phyloP scores from a whole-genome alignment of 2,113 vertebrate genomes.

The Tenrec ecaudatus region DNA sequence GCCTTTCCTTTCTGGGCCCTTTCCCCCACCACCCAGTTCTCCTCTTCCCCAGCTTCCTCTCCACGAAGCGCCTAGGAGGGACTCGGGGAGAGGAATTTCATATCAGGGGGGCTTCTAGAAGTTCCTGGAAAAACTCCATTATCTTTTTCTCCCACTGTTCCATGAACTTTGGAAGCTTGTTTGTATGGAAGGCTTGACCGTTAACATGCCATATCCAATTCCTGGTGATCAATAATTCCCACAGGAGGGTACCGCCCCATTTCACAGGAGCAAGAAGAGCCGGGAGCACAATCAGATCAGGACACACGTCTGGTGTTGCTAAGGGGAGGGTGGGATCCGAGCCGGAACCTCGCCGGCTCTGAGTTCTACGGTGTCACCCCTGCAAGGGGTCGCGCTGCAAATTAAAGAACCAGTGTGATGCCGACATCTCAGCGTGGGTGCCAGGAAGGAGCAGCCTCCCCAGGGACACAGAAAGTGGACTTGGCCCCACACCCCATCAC shows the following conservation, averaged over 20 bases:
- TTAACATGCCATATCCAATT: background rate
- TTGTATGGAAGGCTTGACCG: background rate
- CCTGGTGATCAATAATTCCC: background rate
- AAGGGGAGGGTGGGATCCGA: background rate
- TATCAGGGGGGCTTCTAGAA: too few relatives aligned
- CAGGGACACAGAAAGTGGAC: background rate
- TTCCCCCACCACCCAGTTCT: background rate
- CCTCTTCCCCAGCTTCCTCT: background rate
- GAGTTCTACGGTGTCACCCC: too few relatives aligned
- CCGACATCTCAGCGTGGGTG: background rate
- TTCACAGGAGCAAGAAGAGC: slow-evolving; percentile 23
- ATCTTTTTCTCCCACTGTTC: too few relatives aligned
- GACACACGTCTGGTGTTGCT: background rate
- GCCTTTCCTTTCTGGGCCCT: slow-evolving; percentile 24
- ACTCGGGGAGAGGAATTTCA: too few relatives aligned
- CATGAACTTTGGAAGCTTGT: background rate
- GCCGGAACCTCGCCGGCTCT: background rate
- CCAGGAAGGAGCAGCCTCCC: background rate
- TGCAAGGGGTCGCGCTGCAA: background rate
- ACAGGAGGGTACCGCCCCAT: background rate
- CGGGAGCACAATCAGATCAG: background rate
- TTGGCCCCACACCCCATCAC: background rate
- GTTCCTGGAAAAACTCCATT: too few relatives aligned
- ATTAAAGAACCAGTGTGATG: background rate
- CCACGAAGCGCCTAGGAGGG: background rate